phyloP scores from a whole-genome alignment of 2,797 vertebrate species.

The Eidolon dupreanum region DNA sequence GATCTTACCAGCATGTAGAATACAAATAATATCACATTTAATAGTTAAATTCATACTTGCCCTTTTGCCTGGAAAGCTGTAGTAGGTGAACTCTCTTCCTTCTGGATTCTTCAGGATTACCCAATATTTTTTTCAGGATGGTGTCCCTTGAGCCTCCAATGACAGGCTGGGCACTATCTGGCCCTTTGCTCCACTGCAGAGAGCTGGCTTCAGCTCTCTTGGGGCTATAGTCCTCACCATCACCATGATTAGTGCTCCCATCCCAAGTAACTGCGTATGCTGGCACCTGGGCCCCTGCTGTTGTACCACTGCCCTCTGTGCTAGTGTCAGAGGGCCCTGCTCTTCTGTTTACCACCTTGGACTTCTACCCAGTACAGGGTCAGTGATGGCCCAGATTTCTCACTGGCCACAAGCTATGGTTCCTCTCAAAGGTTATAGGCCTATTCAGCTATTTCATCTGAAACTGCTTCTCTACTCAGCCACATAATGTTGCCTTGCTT shows the following conservation, averaged over 20 bases:
- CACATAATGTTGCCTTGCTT: background rate
- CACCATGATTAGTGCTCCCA: background rate
- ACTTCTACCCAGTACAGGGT: background rate
- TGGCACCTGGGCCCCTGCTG: background rate
- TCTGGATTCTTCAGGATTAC: background rate
- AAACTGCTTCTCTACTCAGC: background rate
- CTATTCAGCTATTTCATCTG: background rate
- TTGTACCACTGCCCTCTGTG: background rate
- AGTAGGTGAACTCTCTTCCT: background rate
- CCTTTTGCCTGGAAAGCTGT: background rate
- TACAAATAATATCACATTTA: background rate
- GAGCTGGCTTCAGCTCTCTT: background rate
- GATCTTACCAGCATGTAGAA: background rate
- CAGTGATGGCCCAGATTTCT: background rate
- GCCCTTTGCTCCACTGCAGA: background rate
- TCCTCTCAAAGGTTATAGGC: background rate
- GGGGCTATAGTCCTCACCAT: fast-evolving
- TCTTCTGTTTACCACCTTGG: background rate
- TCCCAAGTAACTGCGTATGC: background rate
- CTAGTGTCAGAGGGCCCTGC: background rate
- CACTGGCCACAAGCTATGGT: background rate
- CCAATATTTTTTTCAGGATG: background rate
- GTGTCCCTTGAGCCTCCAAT: background rate
- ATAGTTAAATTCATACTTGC: background rate
- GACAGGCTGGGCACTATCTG: too few species aligned